Evolutionary conservation across 2,888 invertebrate genomes (phyloP).

Genomic region (Carpatolechia fugitivella): DNA sequence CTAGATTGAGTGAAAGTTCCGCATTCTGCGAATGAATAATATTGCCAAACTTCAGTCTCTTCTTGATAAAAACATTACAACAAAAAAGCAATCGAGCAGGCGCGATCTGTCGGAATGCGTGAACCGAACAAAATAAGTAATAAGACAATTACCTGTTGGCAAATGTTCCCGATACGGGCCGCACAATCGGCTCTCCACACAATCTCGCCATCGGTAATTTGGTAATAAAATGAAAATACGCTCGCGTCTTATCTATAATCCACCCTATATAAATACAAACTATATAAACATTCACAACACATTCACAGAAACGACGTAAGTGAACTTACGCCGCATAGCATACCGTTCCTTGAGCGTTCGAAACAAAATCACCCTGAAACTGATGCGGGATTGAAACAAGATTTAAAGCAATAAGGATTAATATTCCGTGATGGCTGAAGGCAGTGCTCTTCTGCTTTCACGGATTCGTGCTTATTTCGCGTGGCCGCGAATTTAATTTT

Average conservation of each 20-base stretch:
- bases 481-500: slow-evolving; percentile 76
- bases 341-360: not conserved
- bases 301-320: slow-evolving; percentile 32
- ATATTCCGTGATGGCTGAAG: slow-evolving; percentile 37
- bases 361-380: slow-evolving; percentile 20
- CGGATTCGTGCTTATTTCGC: slow-evolving; percentile 67
- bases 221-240: slow-evolving; percentile 80
- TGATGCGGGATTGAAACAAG: slow-evolving; percentile 36
- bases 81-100: not conserved
- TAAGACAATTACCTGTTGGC: slow-evolving; percentile 70
- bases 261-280: slow-evolving; percentile 69
- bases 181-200: slow-evolving; percentile 57
- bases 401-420: slow-evolving; percentile 45
- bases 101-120: slow-evolving; percentile 50
- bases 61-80: no score
- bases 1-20: no score
- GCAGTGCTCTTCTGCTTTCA: slow-evolving; percentile 47
- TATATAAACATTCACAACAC: slow-evolving; percentile 64
- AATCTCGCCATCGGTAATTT: slow-evolving; percentile 78
- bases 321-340: slow-evolving; percentile 7
- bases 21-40: no score
- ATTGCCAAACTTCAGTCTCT: no score
- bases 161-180: slow-evolving; percentile 63
- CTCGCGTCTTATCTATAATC: slow-evolving; percentile 73
- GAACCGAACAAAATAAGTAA: slow-evolving; percentile 56